phyloP scores from a whole-genome alignment of 1,140 invertebrate genomes.

The Trissolcus basalis region DNA sequence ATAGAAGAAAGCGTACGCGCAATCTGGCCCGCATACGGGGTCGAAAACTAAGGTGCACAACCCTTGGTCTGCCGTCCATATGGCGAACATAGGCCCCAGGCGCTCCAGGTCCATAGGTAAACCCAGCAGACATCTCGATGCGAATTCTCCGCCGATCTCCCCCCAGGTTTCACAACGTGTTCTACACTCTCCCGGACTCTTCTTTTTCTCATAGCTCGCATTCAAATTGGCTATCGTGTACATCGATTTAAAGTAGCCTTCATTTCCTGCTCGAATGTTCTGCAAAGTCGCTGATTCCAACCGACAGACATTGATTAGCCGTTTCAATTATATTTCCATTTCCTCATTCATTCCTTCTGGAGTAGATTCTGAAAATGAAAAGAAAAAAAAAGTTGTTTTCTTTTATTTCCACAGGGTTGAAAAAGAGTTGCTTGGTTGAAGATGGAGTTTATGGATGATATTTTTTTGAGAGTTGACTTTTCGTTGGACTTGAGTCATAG shows the following conservation, averaged over 20 bases:
- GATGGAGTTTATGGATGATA: slow-evolving; percentile 19
- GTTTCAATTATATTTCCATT: slow-evolving; percentile 22
- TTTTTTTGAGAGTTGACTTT: slow-evolving; percentile 27
- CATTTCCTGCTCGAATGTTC: slow-evolving; percentile 30
- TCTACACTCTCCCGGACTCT: slow-evolving; percentile 24
- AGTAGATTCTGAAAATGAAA: too few species aligned
- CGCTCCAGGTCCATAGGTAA: slow-evolving; percentile 69
- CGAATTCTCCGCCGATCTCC: slow-evolving; percentile 32
- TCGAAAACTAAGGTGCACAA: slow-evolving; percentile 65
- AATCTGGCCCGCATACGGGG: slow-evolving; percentile 70
- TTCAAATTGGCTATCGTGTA: slow-evolving; percentile 29
- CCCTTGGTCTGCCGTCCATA: slow-evolving; percentile 72
- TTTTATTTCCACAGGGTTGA: too few species aligned
- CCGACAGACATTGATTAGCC: too few species aligned
- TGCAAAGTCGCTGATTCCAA: slow-evolving; percentile 20
- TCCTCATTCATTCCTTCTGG: background rate
- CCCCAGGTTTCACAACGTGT: slow-evolving; percentile 23
- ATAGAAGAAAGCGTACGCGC: slow-evolving; percentile 48
- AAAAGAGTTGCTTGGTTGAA: too few species aligned
- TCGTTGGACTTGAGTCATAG: slow-evolving; percentile 45
- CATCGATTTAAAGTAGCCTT: slow-evolving; percentile 25
- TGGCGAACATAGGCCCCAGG: slow-evolving; percentile 68
- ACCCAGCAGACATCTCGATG: slow-evolving; percentile 27
- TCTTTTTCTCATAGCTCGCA: slow-evolving; percentile 24
- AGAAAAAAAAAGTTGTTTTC: background rate